These are phyloP conservation scores for Drosophila setifemur DNA, from an alignment of 1,140 invertebrate genomes.

Conservation along the genomic window DNA sequence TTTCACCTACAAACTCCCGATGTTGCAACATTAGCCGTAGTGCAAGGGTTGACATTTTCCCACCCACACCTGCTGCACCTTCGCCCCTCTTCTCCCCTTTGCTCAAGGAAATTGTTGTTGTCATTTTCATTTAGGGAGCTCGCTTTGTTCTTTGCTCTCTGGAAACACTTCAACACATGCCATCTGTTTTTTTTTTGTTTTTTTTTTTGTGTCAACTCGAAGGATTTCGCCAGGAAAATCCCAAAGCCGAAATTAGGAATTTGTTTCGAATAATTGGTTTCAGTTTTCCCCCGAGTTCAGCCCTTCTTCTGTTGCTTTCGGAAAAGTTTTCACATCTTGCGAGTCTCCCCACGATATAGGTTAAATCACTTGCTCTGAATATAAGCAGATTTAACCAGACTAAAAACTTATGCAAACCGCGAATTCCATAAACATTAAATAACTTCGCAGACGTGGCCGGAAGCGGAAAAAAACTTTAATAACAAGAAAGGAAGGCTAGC, in stretches of 20 bases:
- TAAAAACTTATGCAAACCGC: too few species aligned
- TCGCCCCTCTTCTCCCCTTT: conserved; percentile 6
- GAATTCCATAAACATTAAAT: too few species aligned
- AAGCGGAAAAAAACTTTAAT: conserved; percentile 68
- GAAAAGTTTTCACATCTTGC: not conserved
- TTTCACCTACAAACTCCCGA: conserved; percentile 15
- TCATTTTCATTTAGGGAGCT: conserved; percentile 12
- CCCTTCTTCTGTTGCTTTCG: not conserved
- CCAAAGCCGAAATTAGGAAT: conserved; percentile 31
- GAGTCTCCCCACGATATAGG: conserved; percentile 22
- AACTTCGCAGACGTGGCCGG: conserved; percentile 20
- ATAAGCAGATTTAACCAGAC: too few species aligned
- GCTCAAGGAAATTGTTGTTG: conserved; percentile 11
- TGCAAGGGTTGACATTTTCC: conserved; percentile 14
- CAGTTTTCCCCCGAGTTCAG: conserved; percentile 2
- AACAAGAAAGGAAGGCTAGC: too few species aligned
- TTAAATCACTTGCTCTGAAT: too few species aligned
- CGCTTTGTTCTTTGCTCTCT: conserved; percentile 2
- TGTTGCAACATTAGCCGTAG: not conserved
- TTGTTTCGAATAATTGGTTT: conserved; percentile 52
- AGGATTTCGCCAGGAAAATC: conserved; percentile 17
- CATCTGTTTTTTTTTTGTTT: not conserved
- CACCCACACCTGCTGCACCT: too few species aligned
- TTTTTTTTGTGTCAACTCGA: conserved; percentile 3
- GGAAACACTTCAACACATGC: conserved; percentile 27